A percentile compares a stretch with the other conserved stretches of the same genome.
These are phyloP conservation scores for Lytechinus variegatus DNA, from an alignment of 35 echinoderm and acorn worm species.

Conservation along the genomic window DNA sequence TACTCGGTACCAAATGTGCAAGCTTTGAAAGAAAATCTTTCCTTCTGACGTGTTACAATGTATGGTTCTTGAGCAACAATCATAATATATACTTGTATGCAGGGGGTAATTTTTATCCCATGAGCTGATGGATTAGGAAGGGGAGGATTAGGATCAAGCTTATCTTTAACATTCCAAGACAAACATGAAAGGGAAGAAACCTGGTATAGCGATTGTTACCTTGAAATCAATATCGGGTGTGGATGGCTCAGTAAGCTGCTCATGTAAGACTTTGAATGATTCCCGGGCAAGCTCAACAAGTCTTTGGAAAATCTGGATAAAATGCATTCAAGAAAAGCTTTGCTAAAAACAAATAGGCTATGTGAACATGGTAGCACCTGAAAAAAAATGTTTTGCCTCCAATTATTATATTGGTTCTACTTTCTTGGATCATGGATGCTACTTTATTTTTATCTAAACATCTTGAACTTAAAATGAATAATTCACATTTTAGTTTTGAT, in stretches of 20 bases:
- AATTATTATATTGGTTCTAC: neutral
- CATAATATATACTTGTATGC: too few relatives aligned
- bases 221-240: constrained; percentile 27
- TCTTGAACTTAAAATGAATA: neutral
- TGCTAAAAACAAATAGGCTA: neutral
- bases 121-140: too few relatives aligned
- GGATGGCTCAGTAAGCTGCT: neutral
- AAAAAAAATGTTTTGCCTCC: neutral
- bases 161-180: too few relatives aligned
- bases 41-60: too few relatives aligned
- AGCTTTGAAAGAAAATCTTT: too few relatives aligned
- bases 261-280: constrained; percentile 52
- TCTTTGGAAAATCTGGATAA: constrained; percentile 56
- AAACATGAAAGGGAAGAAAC: too few relatives aligned
- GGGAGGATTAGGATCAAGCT: too few relatives aligned
- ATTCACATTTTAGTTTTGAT: neutral
- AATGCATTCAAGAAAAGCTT: neutral
- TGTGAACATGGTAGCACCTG: neutral
- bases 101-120: too few relatives aligned
- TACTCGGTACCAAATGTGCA: too few relatives aligned
- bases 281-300: constrained; percentile 54
- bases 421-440: neutral
- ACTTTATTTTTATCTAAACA: neutral
- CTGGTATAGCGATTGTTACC: constrained; percentile 7
- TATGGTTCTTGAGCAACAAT: too few relatives aligned